A percentile compares a stretch with the other conserved stretches of the same genome.
Conservation (phyloP, 2,113 vertebrate species). For the Microcebus jonahi region DNA sequence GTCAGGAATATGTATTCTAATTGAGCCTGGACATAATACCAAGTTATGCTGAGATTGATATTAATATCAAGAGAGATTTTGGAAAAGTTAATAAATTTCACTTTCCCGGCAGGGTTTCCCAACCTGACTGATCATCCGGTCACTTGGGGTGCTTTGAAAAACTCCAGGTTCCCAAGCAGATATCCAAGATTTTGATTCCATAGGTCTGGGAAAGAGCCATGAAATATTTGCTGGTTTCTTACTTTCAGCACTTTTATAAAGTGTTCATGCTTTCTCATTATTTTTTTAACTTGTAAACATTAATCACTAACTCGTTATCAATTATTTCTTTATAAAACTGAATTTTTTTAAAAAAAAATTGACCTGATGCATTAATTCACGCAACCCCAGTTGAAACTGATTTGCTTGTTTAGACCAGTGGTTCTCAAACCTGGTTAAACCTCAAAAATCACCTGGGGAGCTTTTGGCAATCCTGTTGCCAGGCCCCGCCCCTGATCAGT, state of each 20-base stretch:
- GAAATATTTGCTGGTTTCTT: background rate
- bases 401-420: background rate
- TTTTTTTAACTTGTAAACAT: background rate
- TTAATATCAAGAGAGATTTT: background rate
- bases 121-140: background rate
- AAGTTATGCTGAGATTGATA: background rate
- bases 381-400: background rate
- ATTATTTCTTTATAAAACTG: background rate
- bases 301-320: background rate
- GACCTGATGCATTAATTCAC: background rate
- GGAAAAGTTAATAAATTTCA: background rate
- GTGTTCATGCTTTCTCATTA: background rate
- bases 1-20: background rate
- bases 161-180: background rate
- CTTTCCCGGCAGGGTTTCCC: background rate
- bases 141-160: background rate
- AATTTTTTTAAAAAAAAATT: background rate
- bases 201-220: background rate
- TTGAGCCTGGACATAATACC: background rate
- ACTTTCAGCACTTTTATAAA: background rate
- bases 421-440: background rate
- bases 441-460: background rate
- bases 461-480: background rate
- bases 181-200: background rate
- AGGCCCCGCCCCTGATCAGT: background rate